Evolutionary conservation across 2,888 invertebrate species (phyloP), one percentile per base, ranked within the genome.

Genomic region (Lepidochitona cinerea): DNA sequence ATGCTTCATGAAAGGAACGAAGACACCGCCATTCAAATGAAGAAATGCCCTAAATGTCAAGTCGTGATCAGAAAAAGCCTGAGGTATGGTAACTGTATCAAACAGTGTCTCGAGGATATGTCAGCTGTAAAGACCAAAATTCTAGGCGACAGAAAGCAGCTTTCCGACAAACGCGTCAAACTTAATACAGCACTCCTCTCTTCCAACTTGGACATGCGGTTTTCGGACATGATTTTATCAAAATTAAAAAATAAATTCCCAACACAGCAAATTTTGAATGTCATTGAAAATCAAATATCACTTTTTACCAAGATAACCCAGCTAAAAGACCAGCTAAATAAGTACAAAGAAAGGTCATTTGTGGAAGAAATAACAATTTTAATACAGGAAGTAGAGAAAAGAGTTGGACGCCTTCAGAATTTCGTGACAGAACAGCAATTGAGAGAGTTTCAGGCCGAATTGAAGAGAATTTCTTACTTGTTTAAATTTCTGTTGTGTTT

Each of bases 41-140:
- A 91, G 77, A 70, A 72, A 0, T 94, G 94, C 83, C 94, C 94
- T 0, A 76, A 75, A 73, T 94, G 94, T 84, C 93, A 92, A 70
- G 92, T 92, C 26, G 91, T 92, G 0, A 93, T 94, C 18, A 90
- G 92, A 23, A 92, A 91, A 80, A 93, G 93, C 1, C 89, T 90
- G 59, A 91, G 94, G 23, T 94, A 93, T 87, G 92, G 93, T 75
- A 92, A 93, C 75, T 78, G 91, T 1, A 91, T 94, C 12, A 91
- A 91, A 75, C 74, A 71, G 91, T 92, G 85, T 2, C 79, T 89
- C 7, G 66, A 73, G 26, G 88, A 91, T 72, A 88, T 92, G 35
- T 84, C 87, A 72, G 68, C 77, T 12, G 90, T 92, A 0, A 87
- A 88, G 78, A 70, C 37, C 49, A 77, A 68, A 36, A 68, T 83